phyloP scores from a whole-genome alignment of 2,113 vertebrate species.

The Myotis lucifugus region DNA sequence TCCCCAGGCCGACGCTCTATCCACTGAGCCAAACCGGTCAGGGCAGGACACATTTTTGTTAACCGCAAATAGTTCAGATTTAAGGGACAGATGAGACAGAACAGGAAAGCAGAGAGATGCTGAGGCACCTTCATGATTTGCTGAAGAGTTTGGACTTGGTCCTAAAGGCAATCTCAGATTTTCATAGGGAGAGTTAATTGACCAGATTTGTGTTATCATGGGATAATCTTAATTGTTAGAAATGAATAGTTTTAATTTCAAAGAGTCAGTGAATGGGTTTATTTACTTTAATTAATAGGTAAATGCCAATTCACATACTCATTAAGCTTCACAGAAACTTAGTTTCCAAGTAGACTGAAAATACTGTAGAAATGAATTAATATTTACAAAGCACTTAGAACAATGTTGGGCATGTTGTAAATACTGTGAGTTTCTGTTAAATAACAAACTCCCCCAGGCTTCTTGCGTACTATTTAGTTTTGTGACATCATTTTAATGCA shows the following conservation, averaged over 20 bases:
- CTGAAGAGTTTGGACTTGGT: neutral
- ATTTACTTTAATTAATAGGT: constrained; percentile 23
- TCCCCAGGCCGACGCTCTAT: too few relatives aligned
- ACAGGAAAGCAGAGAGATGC: neutral
- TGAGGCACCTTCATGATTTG: neutral
- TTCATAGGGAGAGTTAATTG: neutral
- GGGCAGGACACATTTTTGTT: neutral
- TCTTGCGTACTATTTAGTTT: constrained; percentile 52
- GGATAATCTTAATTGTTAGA: neutral
- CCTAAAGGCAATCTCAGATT: neutral
- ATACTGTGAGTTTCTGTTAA: constrained; percentile 46
- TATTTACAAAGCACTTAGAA: constrained; percentile 15
- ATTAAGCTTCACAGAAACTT: neutral
- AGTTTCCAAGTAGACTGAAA: constrained; percentile 17
- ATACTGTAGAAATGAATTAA: neutral
- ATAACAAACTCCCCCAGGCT: neutral
- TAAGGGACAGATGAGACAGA: neutral
- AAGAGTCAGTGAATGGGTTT: neutral
- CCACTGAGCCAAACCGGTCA: too few relatives aligned
- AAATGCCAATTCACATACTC: neutral
- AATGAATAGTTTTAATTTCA: constrained; percentile 58
- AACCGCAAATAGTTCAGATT: neutral
- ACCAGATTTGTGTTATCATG: neutral
- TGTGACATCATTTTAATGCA: constrained; percentile 51
- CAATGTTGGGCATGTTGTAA: neutral